These are phyloP conservation scores for Coelopa frigida DNA, from an alignment of 1,140 invertebrate species.

Conservation along the genomic window DNA sequence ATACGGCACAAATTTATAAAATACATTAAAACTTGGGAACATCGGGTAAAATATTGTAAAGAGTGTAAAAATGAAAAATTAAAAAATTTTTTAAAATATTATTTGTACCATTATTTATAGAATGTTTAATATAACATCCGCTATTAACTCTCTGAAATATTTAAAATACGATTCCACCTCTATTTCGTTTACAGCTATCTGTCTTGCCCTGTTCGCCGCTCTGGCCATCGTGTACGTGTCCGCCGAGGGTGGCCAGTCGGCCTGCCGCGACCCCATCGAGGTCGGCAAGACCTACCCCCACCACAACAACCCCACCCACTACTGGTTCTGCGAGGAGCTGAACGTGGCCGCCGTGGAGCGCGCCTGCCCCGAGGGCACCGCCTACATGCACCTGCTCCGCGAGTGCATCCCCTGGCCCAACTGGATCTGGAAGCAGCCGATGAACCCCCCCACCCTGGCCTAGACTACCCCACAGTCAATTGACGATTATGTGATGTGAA, in stretches of 20 bases:
- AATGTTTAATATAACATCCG: background rate
- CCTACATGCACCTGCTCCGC: constrained; percentile 38
- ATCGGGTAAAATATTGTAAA: too few relatives aligned
- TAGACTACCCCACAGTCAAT: constrained; percentile 14
- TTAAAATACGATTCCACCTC: too few relatives aligned
- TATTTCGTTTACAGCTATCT: constrained; percentile 12
- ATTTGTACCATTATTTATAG: too few relatives aligned
- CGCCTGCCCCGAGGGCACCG: constrained; percentile 31
- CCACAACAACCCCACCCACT: constrained; percentile 38
- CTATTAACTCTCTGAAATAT: background rate
- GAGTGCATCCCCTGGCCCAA: constrained; percentile 41
- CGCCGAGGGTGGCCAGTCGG: constrained; percentile 31
- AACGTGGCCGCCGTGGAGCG: constrained; percentile 24
- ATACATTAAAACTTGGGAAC: too few relatives aligned
- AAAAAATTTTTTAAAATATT: too few relatives aligned
- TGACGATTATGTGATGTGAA: too few relatives aligned
- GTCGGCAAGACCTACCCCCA: constrained; percentile 31
- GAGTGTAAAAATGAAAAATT: too few relatives aligned
- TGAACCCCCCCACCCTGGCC: constrained; percentile 34
- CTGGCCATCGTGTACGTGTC: constrained; percentile 22
- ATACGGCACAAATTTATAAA: too few relatives aligned
- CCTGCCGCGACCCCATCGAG: constrained; percentile 32
- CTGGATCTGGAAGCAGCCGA: constrained; percentile 38
- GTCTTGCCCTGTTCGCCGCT: constrained; percentile 21
- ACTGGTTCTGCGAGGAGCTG: constrained; percentile 35